Evolutionary conservation across 2,113 vertebrate species (phyloP).

Genomic region (Aphelocoma coerulescens): DNA sequence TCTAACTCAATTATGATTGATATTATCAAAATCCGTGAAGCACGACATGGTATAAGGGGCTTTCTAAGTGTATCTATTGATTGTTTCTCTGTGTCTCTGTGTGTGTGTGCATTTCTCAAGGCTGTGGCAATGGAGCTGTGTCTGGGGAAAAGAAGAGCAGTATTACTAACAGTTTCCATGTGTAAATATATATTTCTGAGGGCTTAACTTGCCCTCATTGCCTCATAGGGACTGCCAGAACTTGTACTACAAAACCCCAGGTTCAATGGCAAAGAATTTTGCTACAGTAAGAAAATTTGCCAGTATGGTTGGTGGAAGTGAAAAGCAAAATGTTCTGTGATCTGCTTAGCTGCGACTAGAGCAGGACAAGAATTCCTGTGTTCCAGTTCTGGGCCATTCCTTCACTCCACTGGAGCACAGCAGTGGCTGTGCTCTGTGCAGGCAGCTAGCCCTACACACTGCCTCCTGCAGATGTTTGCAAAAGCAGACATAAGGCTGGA

Average conservation of each 20-base stretch:
- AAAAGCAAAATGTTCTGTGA: background rate
- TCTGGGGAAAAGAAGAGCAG: background rate
- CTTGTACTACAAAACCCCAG: background rate
- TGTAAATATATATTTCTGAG: slow-evolving; percentile 40
- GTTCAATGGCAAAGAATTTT: background rate
- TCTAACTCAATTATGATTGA: slow-evolving; percentile 96
- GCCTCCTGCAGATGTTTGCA: background rate
- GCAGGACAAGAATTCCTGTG: background rate
- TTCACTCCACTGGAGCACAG: background rate
- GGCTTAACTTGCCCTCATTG: background rate
- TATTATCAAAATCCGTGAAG: slow-evolving; percentile 88
- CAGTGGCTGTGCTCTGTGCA: background rate
- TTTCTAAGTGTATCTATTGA: slow-evolving; percentile 82
- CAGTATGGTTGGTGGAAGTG: background rate
- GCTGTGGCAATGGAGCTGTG: background rate
- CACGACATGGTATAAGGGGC: slow-evolving; percentile 71
- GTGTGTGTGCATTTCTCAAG: background rate
- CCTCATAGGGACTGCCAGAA: background rate
- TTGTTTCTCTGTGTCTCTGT: slow-evolving; percentile 66
- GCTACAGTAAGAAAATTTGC: background rate
- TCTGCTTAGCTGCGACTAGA: background rate
- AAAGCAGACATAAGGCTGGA: background rate
- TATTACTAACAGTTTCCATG: background rate
- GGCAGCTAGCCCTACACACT: background rate
- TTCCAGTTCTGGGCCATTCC: background rate